Base-by-base conservation (phyloP, 2,888 invertebrate genomes). In the Pegoplata infirma region DNA sequence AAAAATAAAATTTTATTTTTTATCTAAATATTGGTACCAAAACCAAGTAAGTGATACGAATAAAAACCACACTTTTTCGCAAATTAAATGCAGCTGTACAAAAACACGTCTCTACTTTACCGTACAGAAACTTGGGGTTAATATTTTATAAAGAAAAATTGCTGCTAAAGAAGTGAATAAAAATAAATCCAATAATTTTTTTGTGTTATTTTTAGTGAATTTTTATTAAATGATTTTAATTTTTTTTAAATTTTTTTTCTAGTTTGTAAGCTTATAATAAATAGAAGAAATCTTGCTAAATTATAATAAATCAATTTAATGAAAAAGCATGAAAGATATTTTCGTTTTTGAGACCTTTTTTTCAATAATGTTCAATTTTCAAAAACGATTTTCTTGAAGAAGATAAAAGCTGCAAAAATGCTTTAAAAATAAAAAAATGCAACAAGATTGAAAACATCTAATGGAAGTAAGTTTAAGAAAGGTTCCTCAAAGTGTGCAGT, bases 251-350 rank as follows among this genome's bases (percentile, higher is more conserved):
- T n/a, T n/a, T 44, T 56, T 58, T 44, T 53, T 49, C 32, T 72
- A 68, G 49, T 64, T 59, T 40, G 32, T 73, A 53, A 73, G 28
- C 68, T 73, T 78, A 78, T 53, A 58, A 64, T 67, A 72, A 36
- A 36, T 69, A 69, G 46, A 63, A 69, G 36, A 72, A 72, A 76
- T 66, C 47, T 14, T 59, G 71, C 71, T 76, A 58, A 68, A 56
- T 56, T 47, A 40, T 56, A n/a, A 17, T 63, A 55, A n/a, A 61
- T 32, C 12, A 2, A 47, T 68, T 21, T 51, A 46, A 66, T 71
- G 51, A 58, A 36, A 23, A 47, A 58, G 40, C 23, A 53, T 63
- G 19, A 68, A 75, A 40, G 0, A 44, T 44, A 19, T n/a, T 6
- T 44, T 5, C 5, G 28, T 49, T 36, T 49, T 66, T 8, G 16